phyloP scores from a whole-genome alignment of 2,888 invertebrate genomes.

The Yponomeuta cagnagella region DNA sequence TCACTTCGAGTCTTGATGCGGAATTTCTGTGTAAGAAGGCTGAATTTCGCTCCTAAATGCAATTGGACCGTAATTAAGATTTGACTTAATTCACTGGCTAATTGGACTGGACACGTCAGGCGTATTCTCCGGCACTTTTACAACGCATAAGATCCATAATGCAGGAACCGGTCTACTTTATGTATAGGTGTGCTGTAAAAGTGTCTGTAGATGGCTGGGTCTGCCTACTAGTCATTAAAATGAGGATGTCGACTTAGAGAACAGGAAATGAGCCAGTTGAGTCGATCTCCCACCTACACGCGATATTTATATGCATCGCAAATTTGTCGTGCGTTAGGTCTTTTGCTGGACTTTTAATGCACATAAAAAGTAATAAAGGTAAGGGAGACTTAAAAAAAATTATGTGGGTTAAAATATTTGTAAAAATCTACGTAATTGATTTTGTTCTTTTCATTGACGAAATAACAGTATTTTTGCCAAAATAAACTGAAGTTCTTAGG shows the following conservation, averaged over 20 bases:
- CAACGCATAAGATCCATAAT: not conserved
- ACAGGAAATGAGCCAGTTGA: slow-evolving; percentile 15
- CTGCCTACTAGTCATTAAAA: slow-evolving; percentile 13
- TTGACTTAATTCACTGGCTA: slow-evolving; percentile 39
- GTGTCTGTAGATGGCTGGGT: not conserved
- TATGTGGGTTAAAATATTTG: no score
- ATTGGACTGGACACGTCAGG: slow-evolving; percentile 18
- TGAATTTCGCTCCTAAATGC: not conserved
- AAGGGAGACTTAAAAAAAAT: no score
- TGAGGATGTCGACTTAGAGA: slow-evolving; percentile 14
- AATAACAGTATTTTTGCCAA: no score
- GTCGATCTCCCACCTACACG: slow-evolving; percentile 1
- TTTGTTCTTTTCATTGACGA: no score
- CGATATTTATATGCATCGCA: not conserved
- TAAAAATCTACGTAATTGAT: no score
- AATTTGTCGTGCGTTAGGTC: not conserved
- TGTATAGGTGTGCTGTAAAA: not conserved
- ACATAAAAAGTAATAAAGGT: no score
- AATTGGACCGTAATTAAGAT: slow-evolving; percentile 39
- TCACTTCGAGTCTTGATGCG: not conserved
- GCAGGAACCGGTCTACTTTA: not conserved
- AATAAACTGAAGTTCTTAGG: not conserved
- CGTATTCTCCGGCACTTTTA: not conserved
- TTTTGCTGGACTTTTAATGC: not conserved
- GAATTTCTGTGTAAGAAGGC: slow-evolving; percentile 4